Percentiles rank a stretch among this genome's conserved stretches.
phyloP scores from a whole-genome alignment of 2,113 vertebrate genomes.

The Eurystomus gularis region DNA sequence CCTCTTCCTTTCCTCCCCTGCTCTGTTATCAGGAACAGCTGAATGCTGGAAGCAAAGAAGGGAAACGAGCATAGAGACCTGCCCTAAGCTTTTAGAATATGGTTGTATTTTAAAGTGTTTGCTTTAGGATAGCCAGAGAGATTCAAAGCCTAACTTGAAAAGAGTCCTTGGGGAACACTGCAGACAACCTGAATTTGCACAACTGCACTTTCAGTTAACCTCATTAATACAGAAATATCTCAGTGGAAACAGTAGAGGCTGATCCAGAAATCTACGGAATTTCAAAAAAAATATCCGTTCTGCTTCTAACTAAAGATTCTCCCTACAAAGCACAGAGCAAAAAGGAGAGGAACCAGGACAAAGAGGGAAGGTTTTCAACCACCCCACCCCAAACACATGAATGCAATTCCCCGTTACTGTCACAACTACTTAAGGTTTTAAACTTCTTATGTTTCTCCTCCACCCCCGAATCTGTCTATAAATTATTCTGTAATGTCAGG shows the following conservation, averaged over 20 bases:
- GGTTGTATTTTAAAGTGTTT: background rate
- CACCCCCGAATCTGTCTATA: background rate
- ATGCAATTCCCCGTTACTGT: background rate
- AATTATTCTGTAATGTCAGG: background rate
- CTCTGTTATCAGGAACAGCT: background rate
- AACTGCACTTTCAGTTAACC: constrained; percentile 10
- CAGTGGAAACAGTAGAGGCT: background rate
- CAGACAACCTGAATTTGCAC: constrained; percentile 7
- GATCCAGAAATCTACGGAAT: background rate
- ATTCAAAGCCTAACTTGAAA: background rate
- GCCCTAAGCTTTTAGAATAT: background rate
- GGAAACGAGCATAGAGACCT: background rate
- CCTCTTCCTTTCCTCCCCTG: background rate
- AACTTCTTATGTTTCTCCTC: background rate
- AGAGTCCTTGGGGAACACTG: background rate
- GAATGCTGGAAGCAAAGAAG: background rate
- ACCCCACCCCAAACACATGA: background rate
- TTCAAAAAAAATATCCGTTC: background rate
- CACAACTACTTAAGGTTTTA: background rate
- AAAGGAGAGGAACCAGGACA: background rate
- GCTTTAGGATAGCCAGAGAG: background rate
- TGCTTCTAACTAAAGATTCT: background rate
- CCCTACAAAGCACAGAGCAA: background rate
- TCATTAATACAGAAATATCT: constrained; percentile 21
- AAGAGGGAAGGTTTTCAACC: background rate